These are phyloP conservation scores for Pelmatolapia mariae DNA, from an alignment of 2,113 vertebrate species.

Conservation along the genomic window DNA sequence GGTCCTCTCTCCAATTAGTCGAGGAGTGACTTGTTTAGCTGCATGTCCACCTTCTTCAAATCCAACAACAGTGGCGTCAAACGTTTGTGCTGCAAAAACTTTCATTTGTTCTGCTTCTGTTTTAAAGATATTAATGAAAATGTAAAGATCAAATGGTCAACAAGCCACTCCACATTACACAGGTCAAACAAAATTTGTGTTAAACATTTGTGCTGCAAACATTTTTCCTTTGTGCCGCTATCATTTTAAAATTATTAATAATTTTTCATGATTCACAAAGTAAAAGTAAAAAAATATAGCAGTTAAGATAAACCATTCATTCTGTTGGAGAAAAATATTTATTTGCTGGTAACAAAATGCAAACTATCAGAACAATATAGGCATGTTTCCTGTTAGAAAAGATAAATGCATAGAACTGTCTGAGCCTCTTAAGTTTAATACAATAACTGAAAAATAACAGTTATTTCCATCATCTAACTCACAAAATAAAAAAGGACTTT, in stretches of 20 bases:
- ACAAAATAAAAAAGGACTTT: accelerated
- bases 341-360: background rate
- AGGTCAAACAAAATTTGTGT: accelerated
- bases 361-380: background rate
- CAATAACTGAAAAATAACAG: background rate
- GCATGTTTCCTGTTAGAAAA: background rate
- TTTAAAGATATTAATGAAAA: background rate
- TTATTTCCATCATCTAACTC: background rate
- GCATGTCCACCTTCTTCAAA: background rate
- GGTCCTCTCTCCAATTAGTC: background rate
- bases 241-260: background rate
- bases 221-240: background rate
- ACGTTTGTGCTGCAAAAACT: background rate
- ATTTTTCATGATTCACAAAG: background rate
- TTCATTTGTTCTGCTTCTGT: background rate
- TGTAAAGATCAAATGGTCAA: background rate
- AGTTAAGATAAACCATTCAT: accelerated
- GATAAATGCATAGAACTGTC: background rate
- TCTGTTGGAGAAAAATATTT: background rate
- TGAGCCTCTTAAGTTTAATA: background rate
- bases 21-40: background rate
- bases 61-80: background rate
- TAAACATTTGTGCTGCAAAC: accelerated
- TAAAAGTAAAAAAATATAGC: accelerated
- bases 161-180: background rate